Evolutionary conservation across 2,797 vertebrate genomes (phyloP).

Genomic region (Tarsius wallacei): DNA sequence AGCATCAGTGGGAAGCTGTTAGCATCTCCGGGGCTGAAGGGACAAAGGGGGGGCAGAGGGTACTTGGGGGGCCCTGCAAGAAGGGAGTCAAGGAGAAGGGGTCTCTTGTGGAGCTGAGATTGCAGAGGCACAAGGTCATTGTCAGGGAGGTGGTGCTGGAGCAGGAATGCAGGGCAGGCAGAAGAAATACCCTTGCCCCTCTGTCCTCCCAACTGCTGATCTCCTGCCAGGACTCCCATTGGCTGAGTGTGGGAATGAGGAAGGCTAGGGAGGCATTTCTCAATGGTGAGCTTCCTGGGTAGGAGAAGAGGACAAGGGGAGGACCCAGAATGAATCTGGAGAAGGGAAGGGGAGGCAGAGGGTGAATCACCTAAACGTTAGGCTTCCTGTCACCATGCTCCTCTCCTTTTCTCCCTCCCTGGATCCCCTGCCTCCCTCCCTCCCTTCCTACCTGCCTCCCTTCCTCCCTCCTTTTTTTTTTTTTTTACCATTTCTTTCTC

Average conservation of each 20-base stretch:
- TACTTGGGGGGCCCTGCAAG: not conserved
- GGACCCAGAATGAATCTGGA: not conserved
- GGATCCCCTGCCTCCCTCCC: not conserved
- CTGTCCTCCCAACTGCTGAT: not conserved
- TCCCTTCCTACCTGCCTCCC: not conserved
- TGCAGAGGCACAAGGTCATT: not conserved
- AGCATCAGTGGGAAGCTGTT: not conserved
- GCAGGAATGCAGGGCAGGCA: accelerated
- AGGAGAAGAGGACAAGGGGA: not conserved
- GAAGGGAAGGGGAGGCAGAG: not conserved
- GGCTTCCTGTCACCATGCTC: accelerated
- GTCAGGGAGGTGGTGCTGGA: not conserved
- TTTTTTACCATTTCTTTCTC: not conserved
- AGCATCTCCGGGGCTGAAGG: not conserved
- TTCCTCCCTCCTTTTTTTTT: not conserved
- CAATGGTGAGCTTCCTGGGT: not conserved
- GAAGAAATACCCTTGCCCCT: not conserved
- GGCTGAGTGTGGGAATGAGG: not conserved
- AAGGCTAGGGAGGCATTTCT: not conserved
- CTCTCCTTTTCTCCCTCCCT: not conserved
- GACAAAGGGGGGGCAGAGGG: not conserved
- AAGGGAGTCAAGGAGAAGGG: not conserved
- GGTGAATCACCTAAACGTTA: too few relatives aligned
- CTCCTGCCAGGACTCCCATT: not conserved
- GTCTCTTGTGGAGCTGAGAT: not conserved